Percentiles rank a stretch among this genome's conserved stretches.
These are phyloP conservation scores for Pachydiplax longipennis DNA, from an alignment of 2,888 invertebrate species.

Conservation along the genomic window DNA sequence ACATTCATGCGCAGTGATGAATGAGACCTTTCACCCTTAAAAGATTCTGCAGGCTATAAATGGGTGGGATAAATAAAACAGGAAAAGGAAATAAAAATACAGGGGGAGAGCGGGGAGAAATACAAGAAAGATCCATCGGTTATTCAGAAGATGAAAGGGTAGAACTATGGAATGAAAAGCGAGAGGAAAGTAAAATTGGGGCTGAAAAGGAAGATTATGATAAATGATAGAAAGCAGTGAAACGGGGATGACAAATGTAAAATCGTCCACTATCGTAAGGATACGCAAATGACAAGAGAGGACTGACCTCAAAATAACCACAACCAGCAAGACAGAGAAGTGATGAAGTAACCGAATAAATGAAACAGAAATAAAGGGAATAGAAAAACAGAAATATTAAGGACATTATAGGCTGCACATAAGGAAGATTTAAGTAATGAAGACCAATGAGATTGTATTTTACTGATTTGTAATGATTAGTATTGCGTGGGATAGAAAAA, in stretches of 20 bases:
- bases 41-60: neutral
- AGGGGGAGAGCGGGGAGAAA: neutral
- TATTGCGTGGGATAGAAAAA: too few species aligned
- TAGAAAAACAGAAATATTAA: neutral
- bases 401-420: too few species aligned
- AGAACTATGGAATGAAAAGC: neutral
- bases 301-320: neutral
- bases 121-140: neutral
- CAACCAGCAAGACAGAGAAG: neutral
- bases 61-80: neutral
- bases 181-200: neutral
- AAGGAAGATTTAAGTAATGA: neutral
- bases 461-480: too few species aligned
- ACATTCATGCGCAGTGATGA: neutral
- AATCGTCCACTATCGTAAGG: too few species aligned
- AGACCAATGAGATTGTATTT: neutral
- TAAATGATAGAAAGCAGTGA: neutral
- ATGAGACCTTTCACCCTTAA: neutral
- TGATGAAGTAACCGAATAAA: neutral
- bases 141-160: neutral
- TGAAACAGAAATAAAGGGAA: neutral
- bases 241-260: too few species aligned
- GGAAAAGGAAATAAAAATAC: neutral
- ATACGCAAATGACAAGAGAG: neutral
- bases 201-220: neutral